Percentiles rank a stretch among this genome's conserved stretches.
Conservation (phyloP, 2,888 invertebrate genomes). For the Diadegma fenestrale region DNA sequence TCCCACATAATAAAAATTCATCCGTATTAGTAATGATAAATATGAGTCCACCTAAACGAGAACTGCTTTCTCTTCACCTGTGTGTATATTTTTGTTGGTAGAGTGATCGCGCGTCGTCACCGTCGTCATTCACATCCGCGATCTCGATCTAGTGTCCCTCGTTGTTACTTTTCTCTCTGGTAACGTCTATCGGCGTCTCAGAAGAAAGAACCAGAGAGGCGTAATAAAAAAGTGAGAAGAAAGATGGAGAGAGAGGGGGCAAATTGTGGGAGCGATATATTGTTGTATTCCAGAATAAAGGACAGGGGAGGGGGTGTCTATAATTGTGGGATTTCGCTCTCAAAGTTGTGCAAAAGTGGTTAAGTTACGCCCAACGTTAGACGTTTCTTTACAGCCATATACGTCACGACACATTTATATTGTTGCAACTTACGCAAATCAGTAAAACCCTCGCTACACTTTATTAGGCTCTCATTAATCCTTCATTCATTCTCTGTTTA, state of each 20-base stretch:
- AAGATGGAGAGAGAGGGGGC: constrained; percentile 48
- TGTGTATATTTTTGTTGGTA: constrained; percentile 32
- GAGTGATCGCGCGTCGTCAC: neutral
- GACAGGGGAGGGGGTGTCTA: constrained; percentile 17
- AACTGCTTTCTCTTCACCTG: constrained; percentile 59
- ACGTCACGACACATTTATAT: constrained; percentile 22
- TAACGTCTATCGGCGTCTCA: constrained; percentile 5
- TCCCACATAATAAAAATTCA: constrained; percentile 15
- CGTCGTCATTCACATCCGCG: constrained; percentile 44
- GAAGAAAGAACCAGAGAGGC: constrained; percentile 33
- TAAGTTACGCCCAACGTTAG: constrained; percentile 60
- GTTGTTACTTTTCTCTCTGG: constrained; percentile 23
- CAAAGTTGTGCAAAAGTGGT: constrained; percentile 66
- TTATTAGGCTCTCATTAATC: constrained; percentile 54
- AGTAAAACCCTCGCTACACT: constrained; percentile 20
- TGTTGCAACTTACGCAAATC: constrained; percentile 62
- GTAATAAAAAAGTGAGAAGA: constrained; percentile 41
- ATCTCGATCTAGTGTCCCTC: constrained; percentile 46
- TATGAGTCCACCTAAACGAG: constrained; percentile 38
- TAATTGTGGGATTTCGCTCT: constrained; percentile 64
- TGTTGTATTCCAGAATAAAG: constrained; percentile 47
- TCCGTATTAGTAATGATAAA: constrained; percentile 45
- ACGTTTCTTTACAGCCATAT: constrained; percentile 37
- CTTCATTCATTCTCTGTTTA: constrained; percentile 10
- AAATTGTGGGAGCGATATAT: constrained; percentile 66